Evolutionary conservation across 2,797 vertebrate genomes (phyloP).

Genomic region (Eidolon dupreanum): DNA sequence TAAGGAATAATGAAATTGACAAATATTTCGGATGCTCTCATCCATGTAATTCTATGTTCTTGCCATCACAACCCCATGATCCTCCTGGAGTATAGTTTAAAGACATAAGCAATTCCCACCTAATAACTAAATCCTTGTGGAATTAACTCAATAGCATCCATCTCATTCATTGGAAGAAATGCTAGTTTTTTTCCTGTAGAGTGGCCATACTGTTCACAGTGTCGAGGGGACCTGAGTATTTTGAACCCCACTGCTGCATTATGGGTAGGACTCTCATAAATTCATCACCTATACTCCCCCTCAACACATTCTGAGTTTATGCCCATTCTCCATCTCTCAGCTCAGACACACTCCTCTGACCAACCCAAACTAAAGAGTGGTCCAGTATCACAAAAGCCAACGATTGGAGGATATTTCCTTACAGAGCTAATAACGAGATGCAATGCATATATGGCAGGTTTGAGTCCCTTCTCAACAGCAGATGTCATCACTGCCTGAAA

Average conservation of each 20-base stretch:
- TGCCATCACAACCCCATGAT: neutral
- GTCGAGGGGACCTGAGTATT: neutral
- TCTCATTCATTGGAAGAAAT: neutral
- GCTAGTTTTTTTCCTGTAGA: neutral
- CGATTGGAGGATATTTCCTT: neutral
- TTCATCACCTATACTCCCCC: neutral
- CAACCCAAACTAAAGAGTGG: rapidly evolving
- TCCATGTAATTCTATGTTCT: neutral
- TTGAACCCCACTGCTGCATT: neutral
- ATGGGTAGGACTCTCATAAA: neutral
- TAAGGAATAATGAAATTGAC: neutral
- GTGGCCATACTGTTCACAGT: neutral
- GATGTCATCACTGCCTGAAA: neutral
- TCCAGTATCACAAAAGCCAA: neutral
- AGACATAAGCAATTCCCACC: neutral
- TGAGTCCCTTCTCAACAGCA: neutral
- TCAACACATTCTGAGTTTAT: rapidly evolving
- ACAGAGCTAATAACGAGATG: neutral
- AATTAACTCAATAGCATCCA: neutral
- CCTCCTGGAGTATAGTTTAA: neutral
- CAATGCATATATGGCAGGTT: neutral
- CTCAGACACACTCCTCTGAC: neutral
- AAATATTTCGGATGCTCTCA: neutral
- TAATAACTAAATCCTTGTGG: neutral
- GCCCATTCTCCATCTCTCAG: neutral